Conservation (phyloP, 2,797 vertebrate species). For the Chelonia mydas region DNA sequence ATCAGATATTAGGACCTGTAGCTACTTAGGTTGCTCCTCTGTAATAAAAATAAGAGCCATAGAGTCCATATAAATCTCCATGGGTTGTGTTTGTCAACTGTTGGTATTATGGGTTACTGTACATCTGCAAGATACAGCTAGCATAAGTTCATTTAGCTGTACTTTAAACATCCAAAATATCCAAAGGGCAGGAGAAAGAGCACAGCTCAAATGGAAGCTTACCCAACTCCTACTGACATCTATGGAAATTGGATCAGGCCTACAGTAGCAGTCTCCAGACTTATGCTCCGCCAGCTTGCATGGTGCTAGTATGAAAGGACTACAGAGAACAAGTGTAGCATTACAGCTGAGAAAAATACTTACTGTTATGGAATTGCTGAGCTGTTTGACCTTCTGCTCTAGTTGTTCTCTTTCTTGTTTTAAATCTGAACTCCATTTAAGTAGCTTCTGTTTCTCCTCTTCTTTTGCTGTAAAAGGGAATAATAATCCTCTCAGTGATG, state of each 20-base stretch:
- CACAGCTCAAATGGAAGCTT: not conserved
- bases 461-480: constrained; percentile 91
- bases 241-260: not conserved
- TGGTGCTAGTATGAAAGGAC: not conserved
- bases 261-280: not conserved
- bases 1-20: not conserved
- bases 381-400: constrained; percentile 97
- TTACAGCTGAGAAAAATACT: constrained; percentile 59
- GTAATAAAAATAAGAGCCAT: not conserved
- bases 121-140: not conserved
- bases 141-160: not conserved
- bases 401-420: constrained; percentile 96
- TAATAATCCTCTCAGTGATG: not conserved
- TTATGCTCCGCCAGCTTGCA: not conserved
- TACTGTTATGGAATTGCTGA: constrained; percentile 97
- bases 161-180: not conserved
- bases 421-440: constrained; percentile 98
- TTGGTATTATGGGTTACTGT: not conserved
- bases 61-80: not conserved
- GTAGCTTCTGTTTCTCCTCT: constrained; percentile 98
- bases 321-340: not conserved
- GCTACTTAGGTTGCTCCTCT: not conserved
- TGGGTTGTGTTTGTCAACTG: not conserved
- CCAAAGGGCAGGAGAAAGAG: not conserved
- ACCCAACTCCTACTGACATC: not conserved